Evolutionary conservation across 2,888 invertebrate species (phyloP).

Genomic region (Limnephilus marmoratus): DNA sequence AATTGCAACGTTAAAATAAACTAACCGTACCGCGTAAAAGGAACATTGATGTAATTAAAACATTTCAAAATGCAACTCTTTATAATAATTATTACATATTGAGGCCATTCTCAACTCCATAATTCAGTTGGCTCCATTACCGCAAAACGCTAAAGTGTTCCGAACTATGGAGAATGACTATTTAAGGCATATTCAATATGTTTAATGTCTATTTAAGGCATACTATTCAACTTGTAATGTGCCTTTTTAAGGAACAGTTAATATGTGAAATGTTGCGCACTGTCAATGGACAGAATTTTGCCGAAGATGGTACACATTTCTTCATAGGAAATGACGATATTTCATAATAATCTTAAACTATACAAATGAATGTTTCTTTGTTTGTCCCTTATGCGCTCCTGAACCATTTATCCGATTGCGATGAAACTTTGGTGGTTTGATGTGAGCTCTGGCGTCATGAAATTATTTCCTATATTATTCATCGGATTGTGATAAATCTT

Average conservation of each 20-base stretch:
- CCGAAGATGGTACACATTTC: not conserved
- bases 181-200: not conserved
- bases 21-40: not conserved
- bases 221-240: not conserved
- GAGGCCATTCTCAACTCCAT: not conserved
- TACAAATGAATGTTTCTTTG: too few relatives aligned
- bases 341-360: not conserved
- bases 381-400: too few relatives aligned
- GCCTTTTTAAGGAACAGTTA: not conserved
- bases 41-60: not conserved
- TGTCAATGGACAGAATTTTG: not conserved
- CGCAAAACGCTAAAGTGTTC: not conserved
- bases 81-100: not conserved
- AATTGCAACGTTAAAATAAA: not conserved
- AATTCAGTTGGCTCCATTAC: not conserved
- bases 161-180: not conserved
- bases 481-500: too few relatives aligned
- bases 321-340: not conserved
- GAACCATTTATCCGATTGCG: too few relatives aligned
- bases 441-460: too few relatives aligned
- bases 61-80: not conserved
- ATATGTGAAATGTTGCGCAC: not conserved
- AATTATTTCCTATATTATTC: too few relatives aligned
- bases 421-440: too few relatives aligned
- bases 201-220: not conserved